phyloP scores from a whole-genome alignment of 2,888 invertebrate genomes.

The Philhelius pedissequus region DNA sequence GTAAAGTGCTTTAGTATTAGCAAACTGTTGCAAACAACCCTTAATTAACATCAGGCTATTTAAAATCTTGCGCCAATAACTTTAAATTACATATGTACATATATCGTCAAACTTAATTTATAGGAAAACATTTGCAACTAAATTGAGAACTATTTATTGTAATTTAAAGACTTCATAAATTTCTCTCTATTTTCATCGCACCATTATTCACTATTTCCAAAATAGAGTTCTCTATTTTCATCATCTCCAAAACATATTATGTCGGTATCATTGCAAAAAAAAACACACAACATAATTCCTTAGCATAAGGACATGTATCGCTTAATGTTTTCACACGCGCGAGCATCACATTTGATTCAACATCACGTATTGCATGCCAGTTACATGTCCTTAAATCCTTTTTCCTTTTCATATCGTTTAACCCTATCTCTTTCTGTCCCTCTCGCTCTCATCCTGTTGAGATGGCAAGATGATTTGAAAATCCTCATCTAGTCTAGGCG shows the following conservation, averaged over 20 bases:
- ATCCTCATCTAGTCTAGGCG: conserved; percentile 50
- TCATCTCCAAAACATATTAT: conserved; percentile 5
- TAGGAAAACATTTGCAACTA: conserved; percentile 53
- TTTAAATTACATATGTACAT: conserved; percentile 34
- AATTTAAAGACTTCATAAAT: conserved; percentile 8
- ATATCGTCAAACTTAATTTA: conserved; percentile 50
- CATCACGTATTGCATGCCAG: conserved; percentile 75
- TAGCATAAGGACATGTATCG: conserved; percentile 50
- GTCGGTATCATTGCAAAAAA: neutral
- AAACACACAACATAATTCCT: neutral
- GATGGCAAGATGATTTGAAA: conserved; percentile 52
- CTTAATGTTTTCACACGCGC: conserved; percentile 78
- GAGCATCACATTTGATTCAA: conserved; percentile 79
- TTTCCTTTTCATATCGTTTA: conserved; percentile 22
- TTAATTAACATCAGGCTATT: too few species aligned
- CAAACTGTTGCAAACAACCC: too few species aligned
- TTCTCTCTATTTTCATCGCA: neutral
- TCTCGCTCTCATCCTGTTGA: neutral
- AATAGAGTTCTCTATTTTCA: conserved; percentile 38
- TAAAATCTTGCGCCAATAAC: too few species aligned
- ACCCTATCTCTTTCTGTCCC: neutral
- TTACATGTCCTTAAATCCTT: conserved; percentile 67
- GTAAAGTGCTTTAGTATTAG: too few species aligned
- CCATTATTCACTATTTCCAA: conserved; percentile 39
- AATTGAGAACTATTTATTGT: conserved; percentile 49